These are phyloP conservation scores for Anthopleura sola DNA, from an alignment of 64 coral and sea anemone species.

Conservation along the genomic window DNA sequence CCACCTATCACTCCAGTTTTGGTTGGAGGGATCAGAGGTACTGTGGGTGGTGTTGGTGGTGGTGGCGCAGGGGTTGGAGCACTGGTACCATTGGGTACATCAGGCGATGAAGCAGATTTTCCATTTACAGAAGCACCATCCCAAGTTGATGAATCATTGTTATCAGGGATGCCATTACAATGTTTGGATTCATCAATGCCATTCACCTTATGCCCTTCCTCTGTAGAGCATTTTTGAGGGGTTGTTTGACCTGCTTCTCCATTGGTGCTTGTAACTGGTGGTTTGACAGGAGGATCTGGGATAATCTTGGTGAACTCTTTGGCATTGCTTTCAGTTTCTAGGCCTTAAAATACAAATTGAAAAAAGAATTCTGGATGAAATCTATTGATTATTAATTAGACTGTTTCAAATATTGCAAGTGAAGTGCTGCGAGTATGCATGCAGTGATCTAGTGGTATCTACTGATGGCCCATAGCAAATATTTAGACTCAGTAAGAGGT, in stretches of 20 bases:
- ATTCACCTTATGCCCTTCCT: background rate
- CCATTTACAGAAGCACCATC: background rate
- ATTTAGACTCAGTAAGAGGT: no score
- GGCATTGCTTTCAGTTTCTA: background rate
- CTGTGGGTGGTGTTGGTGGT: conserved; percentile 40
- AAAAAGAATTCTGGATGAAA: background rate
- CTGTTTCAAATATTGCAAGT: background rate
- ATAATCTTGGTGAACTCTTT: background rate
- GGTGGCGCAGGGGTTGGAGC: background rate
- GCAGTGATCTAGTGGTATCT: no score
- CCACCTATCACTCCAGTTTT: conserved; percentile 79
- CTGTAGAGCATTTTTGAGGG: background rate
- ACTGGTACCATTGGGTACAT: background rate
- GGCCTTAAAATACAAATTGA: background rate
- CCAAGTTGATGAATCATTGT: background rate
- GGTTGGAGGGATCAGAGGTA: background rate
- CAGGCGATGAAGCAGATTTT: background rate
- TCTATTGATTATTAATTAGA: background rate
- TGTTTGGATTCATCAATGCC: background rate
- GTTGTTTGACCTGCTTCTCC: background rate
- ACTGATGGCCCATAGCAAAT: no score
- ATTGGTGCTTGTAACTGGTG: background rate
- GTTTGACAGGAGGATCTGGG: background rate
- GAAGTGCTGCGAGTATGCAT: background rate
- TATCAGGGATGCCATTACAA: background rate